Evolutionary conservation across 2,888 invertebrate species (phyloP), one percentile per base, ranked within the genome.

Genomic region (Alloplasta piceator): DNA sequence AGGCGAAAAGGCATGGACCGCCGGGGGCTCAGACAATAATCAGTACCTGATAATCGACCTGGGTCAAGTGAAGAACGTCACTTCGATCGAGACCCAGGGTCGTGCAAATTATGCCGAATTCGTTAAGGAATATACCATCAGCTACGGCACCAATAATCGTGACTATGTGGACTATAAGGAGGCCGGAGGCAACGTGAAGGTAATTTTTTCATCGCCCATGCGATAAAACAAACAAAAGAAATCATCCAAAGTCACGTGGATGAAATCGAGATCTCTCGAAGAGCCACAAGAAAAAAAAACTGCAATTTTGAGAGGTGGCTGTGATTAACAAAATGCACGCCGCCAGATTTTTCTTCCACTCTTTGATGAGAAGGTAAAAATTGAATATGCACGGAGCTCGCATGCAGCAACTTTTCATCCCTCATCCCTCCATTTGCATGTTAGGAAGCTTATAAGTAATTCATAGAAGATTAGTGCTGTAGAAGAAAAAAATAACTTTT

Each of bases 1-100:
- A 97, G 97, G 96, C 95, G 94, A 95, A 92, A 97, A 96, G 94
- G 97, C 98, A 90, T 98, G 98, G 98, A 97, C 97, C 85, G 97
- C 98, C 73, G 95, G 95, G 90, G 96, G 95, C 93, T 97, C 96
- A 91, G 98, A 99, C 94, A 98, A 98, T 93, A 96, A 96, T 92
- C 99, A 99, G 93, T 96, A 96, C 93, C 94, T 99, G 87, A 96
- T 96, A 85, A 94, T 99, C 91, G 98, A 99, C 93, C 94, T 99
- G 92, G 97, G 97, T 80, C 94, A 94, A 88, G 95, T 97, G 86
- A 97, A 96, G 95, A 98, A 98, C 92, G 94, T 99, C 86, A 98
- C 98, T 48, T 94, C 96, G 84, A 96, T 98, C 78, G 96, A 96
- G 85, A 97, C 98, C 38, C 98, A 98, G 92, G 99, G 99, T 85